Base-by-base conservation (phyloP, 2,797 vertebrate genomes). In the Nyctalus aviator region DNA sequence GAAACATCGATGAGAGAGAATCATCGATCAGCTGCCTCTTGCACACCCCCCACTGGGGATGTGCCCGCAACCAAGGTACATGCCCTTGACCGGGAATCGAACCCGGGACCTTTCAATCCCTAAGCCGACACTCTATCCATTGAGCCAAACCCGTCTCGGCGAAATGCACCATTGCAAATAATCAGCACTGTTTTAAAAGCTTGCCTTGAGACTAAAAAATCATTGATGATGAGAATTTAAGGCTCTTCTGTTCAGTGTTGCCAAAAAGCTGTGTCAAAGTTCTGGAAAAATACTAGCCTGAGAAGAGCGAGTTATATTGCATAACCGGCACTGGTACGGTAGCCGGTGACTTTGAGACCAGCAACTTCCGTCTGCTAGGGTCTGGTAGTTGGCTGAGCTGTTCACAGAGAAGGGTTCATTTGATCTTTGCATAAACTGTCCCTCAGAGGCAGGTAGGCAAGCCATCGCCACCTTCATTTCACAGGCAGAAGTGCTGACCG, bases 171-270 rank as follows among this genome's bases (percentile, higher is more conserved):
- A 75, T 84, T 64, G 10, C 75, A 35, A 78, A n/a, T 73, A 72
- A 55, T 55, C 53, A 59, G 17, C 82, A 5, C 41, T 87, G 55
- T 62, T 92, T 91, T 71, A 32, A 50, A 78, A 75, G 62, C 20
- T 53, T 89, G n/a, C 53, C 69, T 77, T 84, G 77, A 59, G 41
- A 91, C 76, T 87, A 71, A 66, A 76, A 85, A 73, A 23, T 64
- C 48, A 27, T 41, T 72, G 73, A 73, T 50, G 10, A 53, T 35
- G 44, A 79, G 6, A 48, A 73, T 73, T 66, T 23, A 72, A 66
- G 71, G 55, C 48, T 55, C 25, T 88, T 32, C 59, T 84, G 4
- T 66, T 93, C 15, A 41, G 13, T 84, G 4, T 66, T 86, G 23
- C 87, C 78, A 35, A 10, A 92, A 73, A 76, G 27, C 83, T 64